Base-by-base conservation (phyloP, 2,888 invertebrate species). In the Mycalesis mineus region DNA sequence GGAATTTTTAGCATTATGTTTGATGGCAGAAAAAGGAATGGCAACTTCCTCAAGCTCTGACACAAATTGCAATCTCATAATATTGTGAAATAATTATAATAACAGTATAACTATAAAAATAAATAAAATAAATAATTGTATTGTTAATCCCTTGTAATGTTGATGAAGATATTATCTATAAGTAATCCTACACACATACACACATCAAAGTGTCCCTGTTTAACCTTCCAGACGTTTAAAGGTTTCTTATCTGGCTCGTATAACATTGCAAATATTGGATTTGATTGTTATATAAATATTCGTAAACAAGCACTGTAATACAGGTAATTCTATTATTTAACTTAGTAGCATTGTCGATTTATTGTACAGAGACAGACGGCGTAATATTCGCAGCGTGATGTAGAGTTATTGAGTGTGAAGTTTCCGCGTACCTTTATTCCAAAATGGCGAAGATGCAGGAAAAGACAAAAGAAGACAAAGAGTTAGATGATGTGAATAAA, bases 181-280 rank as follows among this genome's bases (percentile, higher is more conserved):
- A n/a, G n/a, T n/a, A 9, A 22, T 15, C 3, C 15, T 42, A 9
- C 8, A 42, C 15, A 14, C 40, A 2, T 1, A 11, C 11, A 36
- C 9, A 45, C 47, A 22, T 42, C 5, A 22, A 9, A 37, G 28
- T 13, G 33, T 31, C 33, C 31, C 6, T 14, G 33, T 48, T 7
- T 31, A 33, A 42, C 47, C 55, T 61, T 56, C 57, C 57, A 59
- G 53, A 47, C 57, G 39, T 48, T 54, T 57, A 62, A 47, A 64
- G 51, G 47, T 58, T 48, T 67, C 70, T 71, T 80, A 79, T 81
- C 79, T 70, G 63, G 63, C 60, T 61, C 65, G 62, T 62, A 67
- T 71, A 68, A 58, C 70, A 69, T 58, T 62, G 71, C 70, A 75
- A 82, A 82, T 79, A 82, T 78, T 76, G 71, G 69, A 68, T 64